Percentiles rank a stretch among this genome's conserved stretches.
phyloP scores from a whole-genome alignment of 2,888 invertebrate genomes.

The Leptopterna dolabrata region DNA sequence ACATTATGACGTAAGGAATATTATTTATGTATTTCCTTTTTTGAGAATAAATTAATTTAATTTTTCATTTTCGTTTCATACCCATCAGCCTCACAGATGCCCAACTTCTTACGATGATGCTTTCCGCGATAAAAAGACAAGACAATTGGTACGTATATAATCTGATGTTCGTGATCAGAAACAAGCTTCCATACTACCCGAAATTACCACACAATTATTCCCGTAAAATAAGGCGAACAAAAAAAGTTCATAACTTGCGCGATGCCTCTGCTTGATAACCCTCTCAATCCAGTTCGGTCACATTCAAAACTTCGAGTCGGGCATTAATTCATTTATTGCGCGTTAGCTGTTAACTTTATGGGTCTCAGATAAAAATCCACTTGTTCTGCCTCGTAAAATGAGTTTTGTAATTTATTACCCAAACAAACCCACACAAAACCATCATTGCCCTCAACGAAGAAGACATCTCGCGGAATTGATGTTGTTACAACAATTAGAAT shows the following conservation, averaged over 20 bases:
- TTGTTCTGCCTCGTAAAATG: slow-evolving; percentile 57
- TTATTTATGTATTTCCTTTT: too few relatives aligned
- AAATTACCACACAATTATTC: too few relatives aligned
- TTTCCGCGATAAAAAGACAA: too few relatives aligned
- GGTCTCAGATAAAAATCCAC: slow-evolving; percentile 56
- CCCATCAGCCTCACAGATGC: too few relatives aligned
- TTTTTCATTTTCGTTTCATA: too few relatives aligned
- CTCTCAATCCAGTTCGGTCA: not conserved
- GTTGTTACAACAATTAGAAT: not conserved
- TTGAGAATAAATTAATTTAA: too few relatives aligned
- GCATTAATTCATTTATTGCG: slow-evolving; percentile 53
- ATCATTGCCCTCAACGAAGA: not conserved
- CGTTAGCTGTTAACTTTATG: slow-evolving; percentile 56
- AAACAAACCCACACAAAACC: slow-evolving; percentile 23
- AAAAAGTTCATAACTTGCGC: not conserved
- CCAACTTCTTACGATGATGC: too few relatives aligned
- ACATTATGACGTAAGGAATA: too few relatives aligned
- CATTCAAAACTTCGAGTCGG: not conserved
- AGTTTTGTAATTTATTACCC: slow-evolving; percentile 54
- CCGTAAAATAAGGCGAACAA: too few relatives aligned
- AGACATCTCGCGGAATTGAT: slow-evolving; percentile 23
- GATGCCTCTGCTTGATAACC: not conserved
- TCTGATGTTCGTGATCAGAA: too few relatives aligned
- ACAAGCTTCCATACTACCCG: too few relatives aligned
- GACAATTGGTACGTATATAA: too few relatives aligned